A percentile compares a stretch with the other conserved stretches of the same genome.
These are phyloP conservation scores for Pseudococcus viburni DNA, from an alignment of 2,888 invertebrate genomes.

Conservation along the genomic window DNA sequence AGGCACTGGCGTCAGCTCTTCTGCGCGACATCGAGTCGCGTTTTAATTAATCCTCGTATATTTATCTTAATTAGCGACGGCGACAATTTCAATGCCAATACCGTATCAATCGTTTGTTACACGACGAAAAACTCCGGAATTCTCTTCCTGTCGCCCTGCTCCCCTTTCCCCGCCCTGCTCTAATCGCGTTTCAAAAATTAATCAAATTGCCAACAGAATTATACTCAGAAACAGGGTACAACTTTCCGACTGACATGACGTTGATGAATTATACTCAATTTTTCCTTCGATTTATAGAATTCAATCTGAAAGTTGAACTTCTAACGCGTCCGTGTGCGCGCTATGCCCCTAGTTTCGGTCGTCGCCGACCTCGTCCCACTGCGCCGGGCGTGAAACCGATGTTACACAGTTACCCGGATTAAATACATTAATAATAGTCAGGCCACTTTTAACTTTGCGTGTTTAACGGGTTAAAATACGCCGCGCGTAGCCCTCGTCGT, in stretches of 20 bases:
- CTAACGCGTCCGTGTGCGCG: neutral
- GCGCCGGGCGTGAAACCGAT: constrained; percentile 45
- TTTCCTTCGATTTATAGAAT: constrained; percentile 65
- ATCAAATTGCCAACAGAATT: constrained; percentile 61
- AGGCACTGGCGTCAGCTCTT: neutral
- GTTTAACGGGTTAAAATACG: constrained; percentile 54
- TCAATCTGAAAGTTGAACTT: constrained; percentile 60
- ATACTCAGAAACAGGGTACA: constrained; percentile 47
- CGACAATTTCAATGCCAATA: constrained; percentile 27
- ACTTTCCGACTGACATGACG: constrained; percentile 62
- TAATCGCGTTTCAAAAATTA: constrained; percentile 59
- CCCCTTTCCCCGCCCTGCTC: neutral
- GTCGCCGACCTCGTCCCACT: neutral
- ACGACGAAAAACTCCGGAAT: constrained; percentile 31
- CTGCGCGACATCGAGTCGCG: neutral
- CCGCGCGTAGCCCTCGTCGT: neutral
- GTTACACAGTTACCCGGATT: constrained; percentile 53
- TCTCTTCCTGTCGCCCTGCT: neutral
- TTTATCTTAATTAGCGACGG: constrained; percentile 56
- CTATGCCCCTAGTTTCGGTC: neutral
- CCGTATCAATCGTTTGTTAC: constrained; percentile 37
- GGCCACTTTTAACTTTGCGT: constrained; percentile 59
- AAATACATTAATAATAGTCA: constrained; percentile 64
- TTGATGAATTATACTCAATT: constrained; percentile 65
- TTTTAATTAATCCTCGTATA: constrained; percentile 52